Percentiles rank a stretch among this genome's conserved stretches.
Conservation (phyloP, 2,113 vertebrate species). For the Sinosuthora webbiana region DNA sequence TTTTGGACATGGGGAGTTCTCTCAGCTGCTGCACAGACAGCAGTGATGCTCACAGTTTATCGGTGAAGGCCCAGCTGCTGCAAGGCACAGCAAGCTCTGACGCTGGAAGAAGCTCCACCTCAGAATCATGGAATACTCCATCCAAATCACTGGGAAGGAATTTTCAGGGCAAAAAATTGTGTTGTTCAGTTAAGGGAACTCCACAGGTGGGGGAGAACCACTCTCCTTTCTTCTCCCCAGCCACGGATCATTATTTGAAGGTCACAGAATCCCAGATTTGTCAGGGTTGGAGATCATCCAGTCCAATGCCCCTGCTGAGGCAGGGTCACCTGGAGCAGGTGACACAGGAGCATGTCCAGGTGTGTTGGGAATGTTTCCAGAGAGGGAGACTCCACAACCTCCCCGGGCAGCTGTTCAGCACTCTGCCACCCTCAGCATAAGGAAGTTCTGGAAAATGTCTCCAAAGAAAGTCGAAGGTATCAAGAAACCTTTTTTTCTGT, state of each 20-base stretch:
- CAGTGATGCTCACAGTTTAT: neutral
- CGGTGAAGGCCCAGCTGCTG: neutral
- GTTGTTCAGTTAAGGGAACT: neutral
- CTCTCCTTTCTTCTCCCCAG: neutral
- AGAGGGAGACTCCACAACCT: neutral
- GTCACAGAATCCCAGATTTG: neutral
- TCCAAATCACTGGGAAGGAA: neutral
- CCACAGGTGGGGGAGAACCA: neutral
- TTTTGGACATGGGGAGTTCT: neutral
- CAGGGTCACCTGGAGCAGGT: neutral
- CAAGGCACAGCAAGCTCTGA: neutral
- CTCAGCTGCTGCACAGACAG: neutral
- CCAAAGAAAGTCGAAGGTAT: neutral
- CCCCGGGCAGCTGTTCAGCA: neutral
- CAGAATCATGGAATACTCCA: neutral
- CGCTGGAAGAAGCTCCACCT: neutral
- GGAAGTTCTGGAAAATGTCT: neutral
- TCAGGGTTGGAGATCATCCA: neutral
- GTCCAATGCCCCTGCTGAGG: neutral
- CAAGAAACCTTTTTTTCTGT: neutral
- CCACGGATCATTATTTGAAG: rapidly evolving
- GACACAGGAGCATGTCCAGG: neutral
- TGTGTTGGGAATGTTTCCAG: neutral
- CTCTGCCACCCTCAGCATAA: neutral
- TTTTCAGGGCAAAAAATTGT: neutral